phyloP scores from a whole-genome alignment of 1,140 invertebrate species.

The Conopomorpha cramerella region DNA sequence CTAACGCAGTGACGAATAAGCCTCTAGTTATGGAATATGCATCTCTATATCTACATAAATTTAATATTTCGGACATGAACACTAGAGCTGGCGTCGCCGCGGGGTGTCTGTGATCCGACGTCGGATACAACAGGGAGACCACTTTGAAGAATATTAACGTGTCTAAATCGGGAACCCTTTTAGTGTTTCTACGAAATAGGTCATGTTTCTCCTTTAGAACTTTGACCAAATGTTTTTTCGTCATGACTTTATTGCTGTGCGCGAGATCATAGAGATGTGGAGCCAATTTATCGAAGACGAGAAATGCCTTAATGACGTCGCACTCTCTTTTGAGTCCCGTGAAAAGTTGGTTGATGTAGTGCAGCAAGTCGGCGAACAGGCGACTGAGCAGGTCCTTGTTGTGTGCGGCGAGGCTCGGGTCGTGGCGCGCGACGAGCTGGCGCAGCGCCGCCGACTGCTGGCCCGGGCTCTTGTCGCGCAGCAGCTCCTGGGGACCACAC shows the following conservation, averaged over 20 bases:
- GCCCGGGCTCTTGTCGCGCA: constrained; percentile 63
- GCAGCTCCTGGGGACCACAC: constrained; percentile 65
- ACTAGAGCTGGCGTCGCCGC: constrained; percentile 82
- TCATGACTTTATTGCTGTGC: constrained; percentile 69
- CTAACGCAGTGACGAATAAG: constrained; percentile 74
- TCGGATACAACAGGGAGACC: constrained; percentile 77
- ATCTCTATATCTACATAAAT: constrained; percentile 63
- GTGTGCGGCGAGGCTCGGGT: constrained; percentile 65
- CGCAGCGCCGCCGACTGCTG: constrained; percentile 71
- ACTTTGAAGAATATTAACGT: constrained; percentile 81
- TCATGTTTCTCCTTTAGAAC: constrained; percentile 77
- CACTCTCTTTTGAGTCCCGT: constrained; percentile 48
- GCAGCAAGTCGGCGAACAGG: constrained; percentile 75
- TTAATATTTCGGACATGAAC: constrained; percentile 83
- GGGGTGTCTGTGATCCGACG: constrained; percentile 86
- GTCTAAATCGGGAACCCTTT: constrained; percentile 71
- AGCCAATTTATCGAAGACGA: constrained; percentile 66
- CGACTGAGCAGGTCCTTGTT: constrained; percentile 78
- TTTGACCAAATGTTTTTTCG: constrained; percentile 68
- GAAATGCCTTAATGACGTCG: constrained; percentile 61
- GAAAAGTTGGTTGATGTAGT: constrained; percentile 73
- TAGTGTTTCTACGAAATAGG: constrained; percentile 65
- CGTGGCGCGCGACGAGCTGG: background rate
- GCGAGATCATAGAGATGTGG: constrained; percentile 76
- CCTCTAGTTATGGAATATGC: constrained; percentile 74